Percentiles rank a stretch among this genome's conserved stretches.
phyloP scores from a whole-genome alignment of 2,113 vertebrate species.

The Vombatus ursinus region DNA sequence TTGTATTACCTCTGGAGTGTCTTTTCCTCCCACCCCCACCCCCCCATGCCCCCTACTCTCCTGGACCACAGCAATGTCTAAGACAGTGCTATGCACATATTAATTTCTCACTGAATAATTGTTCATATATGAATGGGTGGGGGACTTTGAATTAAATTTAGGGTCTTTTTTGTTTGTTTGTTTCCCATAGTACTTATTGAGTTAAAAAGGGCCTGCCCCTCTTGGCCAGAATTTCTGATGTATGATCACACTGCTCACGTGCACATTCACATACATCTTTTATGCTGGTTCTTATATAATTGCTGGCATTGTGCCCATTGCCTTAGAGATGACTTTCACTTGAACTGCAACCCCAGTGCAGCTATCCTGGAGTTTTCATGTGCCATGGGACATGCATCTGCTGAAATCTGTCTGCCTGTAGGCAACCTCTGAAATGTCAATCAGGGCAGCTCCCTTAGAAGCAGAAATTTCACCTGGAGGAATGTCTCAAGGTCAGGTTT shows the following conservation, averaged over 20 bases:
- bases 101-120: not conserved
- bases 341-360: not conserved
- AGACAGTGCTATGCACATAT: not conserved
- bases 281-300: not conserved
- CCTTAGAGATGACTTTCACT: not conserved
- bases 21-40: not conserved
- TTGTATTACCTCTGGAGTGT: not conserved
- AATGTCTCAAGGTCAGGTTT: constrained; percentile 45
- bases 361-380: not conserved
- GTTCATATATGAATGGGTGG: not conserved
- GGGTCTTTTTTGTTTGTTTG: not conserved
- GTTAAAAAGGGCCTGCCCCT: not conserved
- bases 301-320: not conserved
- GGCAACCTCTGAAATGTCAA: not conserved
- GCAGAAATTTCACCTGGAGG: not conserved
- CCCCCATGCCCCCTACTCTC: not conserved
- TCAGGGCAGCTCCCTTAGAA: not conserved
- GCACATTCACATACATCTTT: not conserved
- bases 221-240: not conserved
- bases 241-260: accelerated
- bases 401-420: not conserved
- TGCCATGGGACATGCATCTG: not conserved
- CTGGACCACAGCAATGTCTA: not conserved
- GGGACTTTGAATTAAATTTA: constrained; percentile 2
- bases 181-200: not conserved